Evolutionary conservation across 2,797 vertebrate species (phyloP), one percentile per base, ranked within the genome.

Genomic region (Enteromius thamalakanensis): DNA sequence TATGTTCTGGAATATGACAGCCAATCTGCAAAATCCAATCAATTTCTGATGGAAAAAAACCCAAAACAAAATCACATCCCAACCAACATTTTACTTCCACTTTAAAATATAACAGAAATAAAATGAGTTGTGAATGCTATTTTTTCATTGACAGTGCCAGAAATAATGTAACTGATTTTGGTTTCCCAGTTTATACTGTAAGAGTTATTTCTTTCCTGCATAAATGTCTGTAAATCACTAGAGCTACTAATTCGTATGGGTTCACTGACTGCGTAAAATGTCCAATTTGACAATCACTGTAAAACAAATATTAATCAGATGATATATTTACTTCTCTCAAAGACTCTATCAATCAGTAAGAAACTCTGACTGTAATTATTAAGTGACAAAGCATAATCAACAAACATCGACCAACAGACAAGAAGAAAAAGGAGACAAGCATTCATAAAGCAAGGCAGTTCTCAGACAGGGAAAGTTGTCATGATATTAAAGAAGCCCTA

Each of bases 281-380:
- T 29, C 23, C 0, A 6, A 3, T 47, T 40, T 62, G 40, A 60
- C 68, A 60, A 80, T 60, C 23, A 23, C 68, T 62, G 17, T 23
- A 23, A 23, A 37, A 17, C 29, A 70, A 55, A 70, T 60, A n/a
- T 21, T 53, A 40, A 32, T 37, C 29, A 26, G 29, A 32, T 62
- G 2, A 51, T 58, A 72, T 79, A 79, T 58, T 70, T 45, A 17
- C 21, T 58, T n/a, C 67, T 80, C n/a, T 58, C 14, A 45, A 64
- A 51, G 26, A 51, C 70, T 74, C 17, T 14, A 51, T 37, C 32
- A 21, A 8, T 40, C 9, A 26, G 34, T 42, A 64, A 26, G 3
- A 74, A 23, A 40, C 45, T 51, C 11, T 47, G 21, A 29, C 23
- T 14, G 4, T 40, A 81, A 34, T 23, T 5, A 45, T 32, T 42